Evolutionary conservation across 2,113 vertebrate species (phyloP).

Genomic region (Hydrolagus affinis): DNA sequence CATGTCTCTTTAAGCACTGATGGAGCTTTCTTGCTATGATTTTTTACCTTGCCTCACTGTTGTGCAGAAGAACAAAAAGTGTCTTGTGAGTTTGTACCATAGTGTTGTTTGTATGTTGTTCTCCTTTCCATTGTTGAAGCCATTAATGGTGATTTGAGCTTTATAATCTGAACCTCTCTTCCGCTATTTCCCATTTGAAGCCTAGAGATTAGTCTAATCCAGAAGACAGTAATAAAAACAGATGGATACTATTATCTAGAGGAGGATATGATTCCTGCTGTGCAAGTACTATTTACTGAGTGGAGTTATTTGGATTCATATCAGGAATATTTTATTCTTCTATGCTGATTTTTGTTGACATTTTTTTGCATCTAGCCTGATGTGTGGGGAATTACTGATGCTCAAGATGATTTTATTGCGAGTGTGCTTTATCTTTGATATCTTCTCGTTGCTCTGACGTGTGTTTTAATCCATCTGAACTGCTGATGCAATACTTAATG

Average conservation of each 20-base stretch:
- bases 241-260: not conserved
- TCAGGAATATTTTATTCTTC: not conserved
- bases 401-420: conserved; percentile 8
- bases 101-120: not conserved
- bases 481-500: conserved; percentile 5
- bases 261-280: not conserved
- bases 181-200: not conserved
- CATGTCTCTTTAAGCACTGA: not conserved
- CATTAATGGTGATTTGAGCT: too few species aligned
- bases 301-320: not conserved
- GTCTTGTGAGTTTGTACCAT: not conserved
- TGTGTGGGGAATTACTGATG: not conserved
- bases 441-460: too few species aligned
- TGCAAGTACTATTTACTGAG: not conserved
- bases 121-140: not conserved
- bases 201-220: not conserved
- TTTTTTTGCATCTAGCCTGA: not conserved
- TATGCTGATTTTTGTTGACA: not conserved
- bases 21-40: not conserved
- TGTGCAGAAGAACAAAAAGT: not conserved
- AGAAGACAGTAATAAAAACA: not conserved
- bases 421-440: conserved; percentile 12
- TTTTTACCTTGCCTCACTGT: not conserved
- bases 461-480: conserved; percentile 4
- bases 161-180: not conserved